Evolutionary conservation across 2,113 vertebrate species (phyloP), one percentile per base, ranked within the genome.

Genomic region (Dunckerocampus dactyliophorus): DNA sequence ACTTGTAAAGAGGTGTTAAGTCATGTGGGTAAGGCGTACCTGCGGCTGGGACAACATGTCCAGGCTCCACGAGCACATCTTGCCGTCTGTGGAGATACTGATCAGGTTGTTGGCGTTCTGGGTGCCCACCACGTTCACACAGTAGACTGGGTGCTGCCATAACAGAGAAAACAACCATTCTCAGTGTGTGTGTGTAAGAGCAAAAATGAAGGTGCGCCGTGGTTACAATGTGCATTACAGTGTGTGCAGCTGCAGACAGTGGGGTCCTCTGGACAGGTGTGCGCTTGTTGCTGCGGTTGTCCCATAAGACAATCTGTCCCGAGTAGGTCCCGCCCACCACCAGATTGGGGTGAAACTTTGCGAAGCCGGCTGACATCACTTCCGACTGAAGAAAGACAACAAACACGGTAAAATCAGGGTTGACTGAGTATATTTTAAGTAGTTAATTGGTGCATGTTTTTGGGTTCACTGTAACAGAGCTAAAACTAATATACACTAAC

Each of bases 241-340:
- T 98, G 88, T 99, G 97, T 80, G 97, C 96, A 49, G 95, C 92
- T 75, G 97, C 96, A 48, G 97, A 98, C 65, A 98, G 91, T 0
- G 96, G 96, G 0, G 97, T 98, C 79, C 97, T 97, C 84, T 98
- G 96, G 71, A 98, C 96, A 0, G 96, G 96, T 24, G 97, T 98
- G 85, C 93, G 91, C 85, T 98, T 99, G 87, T 97, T 99, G 91
- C 95, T 98, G 76, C 97, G 92, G 89, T 99, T 99, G 89, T 99
- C 97, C 97, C 97, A 99, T 11, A 99, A 89, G 63, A 98, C 97
- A 67, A 99, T 99, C 82, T 99, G 97, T 58, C 97, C 97, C 0
- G 97, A 99, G 79, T 98, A 99, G 0, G 96, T 98, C 81, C 97
- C 96, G 59, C 97, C 97, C 78, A 99, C 94, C 65, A 99, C 94